Base-by-base conservation (phyloP, 2,113 vertebrate species). In the Ginglymostoma cirratum region DNA sequence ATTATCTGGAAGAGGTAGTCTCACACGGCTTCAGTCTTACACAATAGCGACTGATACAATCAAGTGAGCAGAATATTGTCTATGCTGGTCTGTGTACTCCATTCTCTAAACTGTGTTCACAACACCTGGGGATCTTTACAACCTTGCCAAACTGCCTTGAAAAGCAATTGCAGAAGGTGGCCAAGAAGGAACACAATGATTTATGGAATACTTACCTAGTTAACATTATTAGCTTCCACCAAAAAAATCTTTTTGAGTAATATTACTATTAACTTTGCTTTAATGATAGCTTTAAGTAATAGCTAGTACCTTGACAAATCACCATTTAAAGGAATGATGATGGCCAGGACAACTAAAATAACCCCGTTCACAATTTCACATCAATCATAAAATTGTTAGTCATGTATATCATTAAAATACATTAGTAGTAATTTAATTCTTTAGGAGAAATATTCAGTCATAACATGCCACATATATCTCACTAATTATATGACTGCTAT, bases 251-350 rank as follows among this genome's bases (percentile, higher is more conserved):
- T 87, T 52, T 61, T 6, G 52, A 30, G 30, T 92, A n/a, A 65
- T n/a, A 92, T 92, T 92, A 61, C 87, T 14, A 65, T 65, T 65
- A 92, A 92, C 55, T 65, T 65, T n/a, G 87, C 15, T 92, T 90
- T 92, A 65, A 92, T 65, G 61, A 55, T n/a, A 92, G 52, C 48
- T 27, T 89, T 89, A 89, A 48, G 10, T 30, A 92, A 65, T 34
- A 92, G 52, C 27, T n/a, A 55, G 4, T 92, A 61, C 14, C 87
- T 92, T 92, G 87, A 92, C n/a, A 92, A 92, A 92, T 92, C 52
- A 42, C 30, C 14, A 30, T 30, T 65, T 61, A 92, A 90, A 92
- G 12, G 30, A 92, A 17, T 61, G 55, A 65, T 90, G 52, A 90
- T 19, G 52, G 30, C 2, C 4, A 61, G 30, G 55, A 89, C 27